phyloP scores from a whole-genome alignment of 2,797 vertebrate genomes.

The Intellagama lesueurii region DNA sequence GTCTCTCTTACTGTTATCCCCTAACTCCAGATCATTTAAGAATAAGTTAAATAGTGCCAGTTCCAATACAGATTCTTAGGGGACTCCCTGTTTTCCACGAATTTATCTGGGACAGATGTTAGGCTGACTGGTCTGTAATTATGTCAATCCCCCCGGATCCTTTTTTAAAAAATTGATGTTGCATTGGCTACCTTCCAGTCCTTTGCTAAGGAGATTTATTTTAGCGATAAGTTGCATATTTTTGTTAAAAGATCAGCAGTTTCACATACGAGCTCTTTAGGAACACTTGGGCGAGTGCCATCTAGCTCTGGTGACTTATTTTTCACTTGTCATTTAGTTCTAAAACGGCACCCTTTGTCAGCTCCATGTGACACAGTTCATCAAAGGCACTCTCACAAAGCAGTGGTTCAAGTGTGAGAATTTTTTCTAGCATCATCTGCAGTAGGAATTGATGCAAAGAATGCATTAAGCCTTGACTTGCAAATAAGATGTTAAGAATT shows the following conservation, averaged over 20 bases:
- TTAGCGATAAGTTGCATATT: conserved; percentile 50
- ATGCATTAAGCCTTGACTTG: background rate
- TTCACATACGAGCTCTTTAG: conserved; percentile 31
- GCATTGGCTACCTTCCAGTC: conserved; percentile 44
- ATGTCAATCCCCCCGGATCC: conserved; percentile 43
- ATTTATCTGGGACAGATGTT: conserved; percentile 52
- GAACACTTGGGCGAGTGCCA: conserved; percentile 26
- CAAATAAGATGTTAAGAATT: background rate
- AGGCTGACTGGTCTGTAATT: conserved; percentile 49
- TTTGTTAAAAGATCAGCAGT: conserved; percentile 48
- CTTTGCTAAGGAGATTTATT: conserved; percentile 45
- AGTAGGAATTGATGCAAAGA: background rate
- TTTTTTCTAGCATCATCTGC: conserved; percentile 1
- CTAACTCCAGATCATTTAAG: conserved; percentile 42
- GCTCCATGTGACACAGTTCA: background rate
- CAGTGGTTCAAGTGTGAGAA: background rate
- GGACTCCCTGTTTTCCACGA: conserved; percentile 39
- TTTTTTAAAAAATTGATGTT: conserved; percentile 37
- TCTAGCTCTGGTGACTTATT: conserved; percentile 12
- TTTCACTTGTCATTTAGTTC: conserved; percentile 27
- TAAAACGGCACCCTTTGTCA: conserved; percentile 9
- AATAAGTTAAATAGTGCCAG: conserved; percentile 42
- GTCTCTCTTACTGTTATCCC: conserved; percentile 22
- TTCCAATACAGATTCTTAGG: conserved; percentile 35
- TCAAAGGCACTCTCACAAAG: background rate